A percentile compares a stretch with the other conserved stretches of the same genome.
Evolutionary conservation across 2,888 invertebrate genomes (phyloP).

Genomic region (Pinctada fucata): DNA sequence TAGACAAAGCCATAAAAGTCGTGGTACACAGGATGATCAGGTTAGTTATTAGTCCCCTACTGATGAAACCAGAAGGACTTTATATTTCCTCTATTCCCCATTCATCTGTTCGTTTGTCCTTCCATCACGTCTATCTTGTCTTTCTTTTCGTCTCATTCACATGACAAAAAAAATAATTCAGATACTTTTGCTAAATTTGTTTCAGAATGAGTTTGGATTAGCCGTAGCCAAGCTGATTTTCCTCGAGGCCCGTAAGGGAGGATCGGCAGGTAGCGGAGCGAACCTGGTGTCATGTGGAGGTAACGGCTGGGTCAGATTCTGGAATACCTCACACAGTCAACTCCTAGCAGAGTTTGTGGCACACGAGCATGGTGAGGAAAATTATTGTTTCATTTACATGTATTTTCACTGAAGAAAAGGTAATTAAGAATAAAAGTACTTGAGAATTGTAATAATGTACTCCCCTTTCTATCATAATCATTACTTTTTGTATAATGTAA

Average conservation of each 20-base stretch:
- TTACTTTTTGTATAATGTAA: too few species aligned
- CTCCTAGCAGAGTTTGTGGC: slow-evolving; percentile 75
- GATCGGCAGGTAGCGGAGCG: slow-evolving; percentile 67
- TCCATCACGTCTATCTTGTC: too few species aligned
- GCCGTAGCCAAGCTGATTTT: slow-evolving; percentile 70
- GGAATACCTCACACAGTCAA: slow-evolving; percentile 65
- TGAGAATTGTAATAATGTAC: too few species aligned
- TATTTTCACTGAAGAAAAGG: too few species aligned
- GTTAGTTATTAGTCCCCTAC: neutral
- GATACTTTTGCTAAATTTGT: neutral
- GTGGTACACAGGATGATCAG: neutral
- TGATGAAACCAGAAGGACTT: too few species aligned
- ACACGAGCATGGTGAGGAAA: slow-evolving; percentile 71
- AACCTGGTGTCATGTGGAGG: slow-evolving; percentile 76
- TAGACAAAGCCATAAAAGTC: too few species aligned
- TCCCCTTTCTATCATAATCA: too few species aligned
- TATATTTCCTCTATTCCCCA: too few species aligned
- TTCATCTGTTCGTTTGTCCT: too few species aligned
- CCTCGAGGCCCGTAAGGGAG: slow-evolving; percentile 67
- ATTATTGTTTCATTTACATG: neutral
- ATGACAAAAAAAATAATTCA: too few species aligned
- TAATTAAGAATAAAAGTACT: too few species aligned
- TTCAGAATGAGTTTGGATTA: slow-evolving; percentile 73
- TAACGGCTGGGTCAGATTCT: slow-evolving; percentile 77
- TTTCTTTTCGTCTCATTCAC: too few species aligned